Conservation (phyloP, 2,797 vertebrate genomes). For the Euthynnus affinis region DNA sequence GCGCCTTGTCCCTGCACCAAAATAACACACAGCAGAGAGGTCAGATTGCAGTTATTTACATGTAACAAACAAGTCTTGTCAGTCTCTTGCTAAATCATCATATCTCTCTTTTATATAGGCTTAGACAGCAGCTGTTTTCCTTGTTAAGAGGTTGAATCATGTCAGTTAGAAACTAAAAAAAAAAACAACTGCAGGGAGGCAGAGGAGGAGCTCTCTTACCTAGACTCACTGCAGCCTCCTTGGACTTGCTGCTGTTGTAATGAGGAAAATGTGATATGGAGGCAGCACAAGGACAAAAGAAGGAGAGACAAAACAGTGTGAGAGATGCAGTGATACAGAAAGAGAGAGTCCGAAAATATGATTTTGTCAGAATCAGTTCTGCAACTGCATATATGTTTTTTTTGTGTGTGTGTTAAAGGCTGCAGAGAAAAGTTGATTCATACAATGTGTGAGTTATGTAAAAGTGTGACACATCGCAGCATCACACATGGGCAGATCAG, state of each 20-base stretch:
- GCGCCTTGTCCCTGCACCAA: conserved; percentile 89
- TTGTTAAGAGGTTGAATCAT: conserved; percentile 24
- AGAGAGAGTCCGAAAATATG: conserved; percentile 2
- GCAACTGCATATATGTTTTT: no score
- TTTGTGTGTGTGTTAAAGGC: no score
- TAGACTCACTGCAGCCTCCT: conserved; percentile 89
- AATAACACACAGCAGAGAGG: conserved; percentile 85
- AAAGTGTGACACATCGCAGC: background rate
- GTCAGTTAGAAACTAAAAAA: background rate
- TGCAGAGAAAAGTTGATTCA: no score
- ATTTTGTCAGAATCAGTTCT: background rate
- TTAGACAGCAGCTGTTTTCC: conserved; percentile 33
- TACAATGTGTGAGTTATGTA: no score
- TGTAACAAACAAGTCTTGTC: background rate
- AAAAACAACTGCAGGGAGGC: conserved; percentile 10
- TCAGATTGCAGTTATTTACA: conserved; percentile 69
- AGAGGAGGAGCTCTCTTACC: conserved; percentile 84
- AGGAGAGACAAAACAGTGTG: background rate
- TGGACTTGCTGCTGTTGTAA: conserved; percentile 87
- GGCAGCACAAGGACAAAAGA: background rate
- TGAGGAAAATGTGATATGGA: conserved; percentile 20
- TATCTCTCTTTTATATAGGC: background rate
- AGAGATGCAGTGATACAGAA: conserved; percentile 6
- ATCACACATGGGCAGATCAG: background rate
- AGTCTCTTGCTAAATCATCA: conserved; percentile 5